Percentiles rank a stretch among this genome's conserved stretches.
Conservation (phyloP, 2,888 invertebrate species). For the Ophioninae sp. region DNA sequence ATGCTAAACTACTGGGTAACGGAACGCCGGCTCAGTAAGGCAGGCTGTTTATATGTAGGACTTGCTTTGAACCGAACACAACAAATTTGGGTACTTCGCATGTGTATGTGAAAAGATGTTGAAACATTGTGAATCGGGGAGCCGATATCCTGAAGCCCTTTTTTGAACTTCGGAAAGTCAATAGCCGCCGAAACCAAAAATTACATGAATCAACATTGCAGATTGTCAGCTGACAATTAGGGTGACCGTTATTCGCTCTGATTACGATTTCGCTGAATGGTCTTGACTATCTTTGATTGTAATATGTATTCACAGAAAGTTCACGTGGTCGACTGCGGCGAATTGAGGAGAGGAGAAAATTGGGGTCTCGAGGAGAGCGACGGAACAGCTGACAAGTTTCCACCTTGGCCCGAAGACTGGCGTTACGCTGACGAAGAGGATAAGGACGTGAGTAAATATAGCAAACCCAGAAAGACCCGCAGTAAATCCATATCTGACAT, state of each 20-base stretch:
- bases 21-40: background rate
- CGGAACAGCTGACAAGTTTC: constrained; percentile 87
- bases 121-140: background rate
- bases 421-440: constrained; percentile 72
- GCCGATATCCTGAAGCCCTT: background rate
- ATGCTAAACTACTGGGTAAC: background rate
- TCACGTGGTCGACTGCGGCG: constrained; percentile 86
- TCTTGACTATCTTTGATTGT: background rate
- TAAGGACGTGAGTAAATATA: constrained; percentile 56
- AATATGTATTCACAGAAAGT: constrained; percentile 68
- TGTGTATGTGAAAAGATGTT: background rate
- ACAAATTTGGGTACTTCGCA: background rate
- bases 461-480: background rate
- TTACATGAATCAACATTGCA: background rate
- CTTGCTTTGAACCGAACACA: no score
- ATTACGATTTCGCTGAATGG: background rate
- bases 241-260: background rate
- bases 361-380: constrained; percentile 88
- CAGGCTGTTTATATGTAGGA: no score
- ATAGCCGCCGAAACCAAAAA: background rate
- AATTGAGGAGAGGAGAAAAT: constrained; percentile 83
- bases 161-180: background rate
- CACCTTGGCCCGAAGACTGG: constrained; percentile 91
- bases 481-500: background rate
- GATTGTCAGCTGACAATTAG: background rate